Evolutionary conservation across 2,113 vertebrate genomes (phyloP).

Genomic region (Ranitomeya imitator): DNA sequence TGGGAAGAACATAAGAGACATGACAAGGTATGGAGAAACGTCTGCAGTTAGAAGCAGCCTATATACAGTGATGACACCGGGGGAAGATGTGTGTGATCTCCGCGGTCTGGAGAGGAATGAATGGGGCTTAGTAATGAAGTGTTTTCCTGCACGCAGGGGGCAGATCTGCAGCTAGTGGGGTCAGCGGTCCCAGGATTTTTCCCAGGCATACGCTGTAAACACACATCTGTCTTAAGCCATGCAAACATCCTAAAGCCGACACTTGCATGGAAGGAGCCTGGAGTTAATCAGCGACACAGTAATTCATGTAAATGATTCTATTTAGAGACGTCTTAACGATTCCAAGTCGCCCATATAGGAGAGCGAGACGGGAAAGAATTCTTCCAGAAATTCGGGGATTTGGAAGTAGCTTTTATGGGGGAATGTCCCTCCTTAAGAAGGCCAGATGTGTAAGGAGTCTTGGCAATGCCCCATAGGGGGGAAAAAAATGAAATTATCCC

Average conservation of each 20-base stretch:
- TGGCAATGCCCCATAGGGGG: no score
- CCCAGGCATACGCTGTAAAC: slow-evolving; percentile 36
- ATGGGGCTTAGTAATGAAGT: neutral
- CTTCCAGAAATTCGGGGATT: neutral
- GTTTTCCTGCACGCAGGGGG: slow-evolving; percentile 3
- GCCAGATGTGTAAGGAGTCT: no score
- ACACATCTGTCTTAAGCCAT: slow-evolving; percentile 29
- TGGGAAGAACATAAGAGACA: neutral
- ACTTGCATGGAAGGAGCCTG: slow-evolving; percentile 7
- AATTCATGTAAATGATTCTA: slow-evolving; percentile 5
- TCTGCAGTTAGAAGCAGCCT: neutral
- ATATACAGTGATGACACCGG: neutral
- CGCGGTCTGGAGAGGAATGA: neutral
- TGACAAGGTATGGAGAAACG: no score
- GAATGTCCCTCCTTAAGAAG: no score
- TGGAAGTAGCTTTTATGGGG: no score
- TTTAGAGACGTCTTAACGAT: neutral
- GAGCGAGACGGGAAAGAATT: neutral
- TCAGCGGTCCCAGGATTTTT: slow-evolving; percentile 10
- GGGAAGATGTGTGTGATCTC: neutral
- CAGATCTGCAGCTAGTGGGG: neutral
- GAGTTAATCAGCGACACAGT: slow-evolving; percentile 42
- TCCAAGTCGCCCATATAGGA: neutral
- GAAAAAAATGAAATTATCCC: no score
- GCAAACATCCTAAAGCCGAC: neutral